Evolutionary conservation across 2,113 vertebrate species (phyloP), one percentile per base, ranked within the genome.

Genomic region (Stigmatopora argus): DNA sequence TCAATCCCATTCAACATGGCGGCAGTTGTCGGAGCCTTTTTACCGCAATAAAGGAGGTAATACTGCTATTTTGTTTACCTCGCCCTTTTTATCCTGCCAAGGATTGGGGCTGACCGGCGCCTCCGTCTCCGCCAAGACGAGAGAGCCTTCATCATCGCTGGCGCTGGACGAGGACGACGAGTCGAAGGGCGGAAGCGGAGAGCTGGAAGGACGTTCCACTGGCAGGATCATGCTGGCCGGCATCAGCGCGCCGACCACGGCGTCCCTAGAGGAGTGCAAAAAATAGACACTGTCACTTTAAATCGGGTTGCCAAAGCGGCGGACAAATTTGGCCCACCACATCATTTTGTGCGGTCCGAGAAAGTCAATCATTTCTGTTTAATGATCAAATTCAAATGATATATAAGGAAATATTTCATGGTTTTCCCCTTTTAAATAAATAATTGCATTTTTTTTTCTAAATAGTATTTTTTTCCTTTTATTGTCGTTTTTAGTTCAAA

Each of bases 191-290:
- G 96, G 93, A 0, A 93, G 85, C 1, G 95, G 94, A 0, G 95
- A 95, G 53, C 93, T 92, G 74, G 96, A 91, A 8, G 93, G 90
- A 78, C 95, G 96, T 80, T 99, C 97, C 35, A 95, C 88, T 0
- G 95, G 97, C 63, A 94, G 84, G 9, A 98, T 98, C 97, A 99
- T 99, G 83, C 92, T 93, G 44, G 96, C 93, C 7, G 97, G 97
- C 96, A 99, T 99, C 82, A 99, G 10, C 4, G 96, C 96, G 45
- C 92, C 94, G 2, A 95, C 95, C 72, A 97, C 94, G 0, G 95
- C 93, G 73, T 99, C 97, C 83, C 97, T 98, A 85, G 65, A 48
- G 44, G 12, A 66, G 74, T 18, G 67, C 47, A 64, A 9, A 74
- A 23, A 64, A 2, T 7, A 31, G 26, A 45, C 34, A 38, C 17